Evolutionary conservation across 1,140 invertebrate genomes (phyloP).

Genomic region (Tyrophagus putrescentiae): DNA sequence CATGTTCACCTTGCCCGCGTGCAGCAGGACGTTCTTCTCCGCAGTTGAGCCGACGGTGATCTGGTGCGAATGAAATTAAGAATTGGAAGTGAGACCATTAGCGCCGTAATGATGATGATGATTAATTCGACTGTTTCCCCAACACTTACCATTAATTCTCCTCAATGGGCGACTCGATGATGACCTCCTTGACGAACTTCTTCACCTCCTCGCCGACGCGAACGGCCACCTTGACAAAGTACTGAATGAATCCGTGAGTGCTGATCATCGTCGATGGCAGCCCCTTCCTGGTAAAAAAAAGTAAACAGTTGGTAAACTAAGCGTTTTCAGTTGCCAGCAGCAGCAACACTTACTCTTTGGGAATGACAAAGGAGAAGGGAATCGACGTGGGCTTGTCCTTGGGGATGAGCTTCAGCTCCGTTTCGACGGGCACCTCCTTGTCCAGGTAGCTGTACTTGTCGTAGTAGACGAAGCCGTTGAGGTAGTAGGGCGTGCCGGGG

Average conservation of each 20-base stretch:
- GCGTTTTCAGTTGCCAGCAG: too few species aligned
- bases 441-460: constrained; percentile 9
- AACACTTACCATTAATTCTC: constrained; percentile 11
- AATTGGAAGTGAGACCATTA: too few species aligned
- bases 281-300: not conserved
- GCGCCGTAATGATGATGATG: not conserved
- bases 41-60: not conserved
- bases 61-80: not conserved
- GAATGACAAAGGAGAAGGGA: not conserved
- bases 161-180: constrained; percentile 6
- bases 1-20: not conserved
- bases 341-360: constrained; percentile 4
- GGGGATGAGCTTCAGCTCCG: not conserved
- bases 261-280: constrained; percentile 10
- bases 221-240: constrained; percentile 6
- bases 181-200: constrained; percentile 6
- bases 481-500: constrained; percentile 11
- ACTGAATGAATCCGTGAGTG: constrained; percentile 15
- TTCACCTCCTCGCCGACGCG: not conserved
- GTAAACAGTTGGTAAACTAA: not conserved
- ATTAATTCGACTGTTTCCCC: not conserved
- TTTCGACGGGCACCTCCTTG: not conserved
- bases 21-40: not conserved
- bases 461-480: constrained; percentile 11
- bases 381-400: not conserved